A percentile compares a stretch with the other conserved stretches of the same genome.
Evolutionary conservation across 2,888 invertebrate genomes (phyloP).

Genomic region (Drosophila eohydei): DNA sequence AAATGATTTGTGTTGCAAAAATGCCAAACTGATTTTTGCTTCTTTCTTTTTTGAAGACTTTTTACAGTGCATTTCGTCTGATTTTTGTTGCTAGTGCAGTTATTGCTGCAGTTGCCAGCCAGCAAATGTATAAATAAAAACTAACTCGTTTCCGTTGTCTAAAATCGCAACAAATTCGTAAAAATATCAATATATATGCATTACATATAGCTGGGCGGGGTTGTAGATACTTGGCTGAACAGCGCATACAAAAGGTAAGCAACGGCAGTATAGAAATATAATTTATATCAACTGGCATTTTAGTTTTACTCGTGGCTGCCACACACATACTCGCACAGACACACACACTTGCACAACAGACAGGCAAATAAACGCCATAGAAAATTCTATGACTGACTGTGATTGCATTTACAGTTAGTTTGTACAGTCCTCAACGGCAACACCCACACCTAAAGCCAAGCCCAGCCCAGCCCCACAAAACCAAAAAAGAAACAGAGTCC

Average conservation of each 20-base stretch:
- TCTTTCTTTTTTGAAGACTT: conserved; percentile 39
- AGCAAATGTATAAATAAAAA: conserved; percentile 67
- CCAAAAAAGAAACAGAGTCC: conserved; percentile 13
- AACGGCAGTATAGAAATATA: conserved; percentile 65
- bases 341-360: neutral
- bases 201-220: conserved; percentile 4
- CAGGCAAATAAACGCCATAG: conserved; percentile 40
- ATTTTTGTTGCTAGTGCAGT: conserved; percentile 62
- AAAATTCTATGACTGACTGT: conserved; percentile 49
- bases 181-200: conserved; percentile 30
- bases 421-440: conserved; percentile 31
- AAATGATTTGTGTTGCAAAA: conserved; percentile 72
- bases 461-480: neutral
- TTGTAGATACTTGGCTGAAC: conserved; percentile 3
- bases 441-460: conserved; percentile 2
- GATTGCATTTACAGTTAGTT: conserved; percentile 66
- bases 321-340: conserved; percentile 19
- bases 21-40: conserved; percentile 14
- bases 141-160: conserved; percentile 55
- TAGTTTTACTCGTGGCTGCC: conserved; percentile 50
- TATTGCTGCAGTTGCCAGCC: conserved; percentile 65
- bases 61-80: conserved; percentile 53
- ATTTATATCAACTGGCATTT: conserved; percentile 70
- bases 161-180: conserved; percentile 68
- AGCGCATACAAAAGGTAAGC: conserved; percentile 37